Conservation (phyloP, 2,888 invertebrate species). For the Trachelus troglodyta region DNA sequence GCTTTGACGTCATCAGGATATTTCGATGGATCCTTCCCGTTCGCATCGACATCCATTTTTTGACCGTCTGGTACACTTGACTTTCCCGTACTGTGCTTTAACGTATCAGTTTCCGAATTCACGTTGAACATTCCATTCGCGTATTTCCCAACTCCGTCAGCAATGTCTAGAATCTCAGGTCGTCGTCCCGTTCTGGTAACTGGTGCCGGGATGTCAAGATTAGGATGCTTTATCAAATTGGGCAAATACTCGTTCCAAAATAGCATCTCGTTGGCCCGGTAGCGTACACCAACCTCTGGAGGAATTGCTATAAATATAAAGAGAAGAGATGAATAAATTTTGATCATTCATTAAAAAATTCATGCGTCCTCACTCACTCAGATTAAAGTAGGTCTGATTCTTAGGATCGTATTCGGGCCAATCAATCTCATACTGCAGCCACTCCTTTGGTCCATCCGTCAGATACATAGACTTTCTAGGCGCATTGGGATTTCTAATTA, state of each 20-base stretch:
- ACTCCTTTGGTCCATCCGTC: conserved; percentile 74
- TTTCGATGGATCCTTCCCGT: not conserved
- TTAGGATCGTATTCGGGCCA: conserved; percentile 87
- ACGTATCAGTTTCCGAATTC: conserved; percentile 25
- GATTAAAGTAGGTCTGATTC: conserved; percentile 81
- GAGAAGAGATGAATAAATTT: not conserved
- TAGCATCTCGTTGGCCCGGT: conserved; percentile 80
- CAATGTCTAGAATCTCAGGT: conserved; percentile 48
- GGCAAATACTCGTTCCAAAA: conserved; percentile 90
- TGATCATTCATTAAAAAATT: not conserved
- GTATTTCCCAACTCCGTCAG: conserved; percentile 49
- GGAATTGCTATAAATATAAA: conserved; percentile 75
- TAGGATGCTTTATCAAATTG: conserved; percentile 71
- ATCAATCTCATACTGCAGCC: conserved; percentile 77
- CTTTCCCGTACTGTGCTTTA: not conserved
- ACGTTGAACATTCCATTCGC: conserved; percentile 44
- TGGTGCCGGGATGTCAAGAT: conserved; percentile 33
- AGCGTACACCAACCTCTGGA: conserved; percentile 78
- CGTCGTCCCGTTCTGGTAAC: conserved; percentile 41
- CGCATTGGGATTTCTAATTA: conserved; percentile 80
- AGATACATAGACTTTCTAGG: conserved; percentile 75
- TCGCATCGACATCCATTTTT: not conserved
- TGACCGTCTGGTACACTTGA: not conserved
- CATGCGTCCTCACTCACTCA: conserved; percentile 71
- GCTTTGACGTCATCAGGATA: conserved; percentile 33